These are phyloP conservation scores for Sturnus vulgaris DNA, from an alignment of 2,113 vertebrate genomes.

Conservation along the genomic window DNA sequence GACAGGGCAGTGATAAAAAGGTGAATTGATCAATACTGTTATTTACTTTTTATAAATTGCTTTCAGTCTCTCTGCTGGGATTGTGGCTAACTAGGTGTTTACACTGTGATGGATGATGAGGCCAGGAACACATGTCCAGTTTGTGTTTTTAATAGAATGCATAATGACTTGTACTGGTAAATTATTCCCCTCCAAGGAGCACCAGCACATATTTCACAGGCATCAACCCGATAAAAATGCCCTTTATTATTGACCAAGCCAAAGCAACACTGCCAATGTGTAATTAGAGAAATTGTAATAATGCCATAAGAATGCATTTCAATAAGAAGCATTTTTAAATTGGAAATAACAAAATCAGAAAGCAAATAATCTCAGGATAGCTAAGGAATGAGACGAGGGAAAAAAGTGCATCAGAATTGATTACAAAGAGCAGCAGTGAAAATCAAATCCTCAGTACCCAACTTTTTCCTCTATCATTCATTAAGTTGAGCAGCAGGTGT, in stretches of 20 bases:
- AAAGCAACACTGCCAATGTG: background rate
- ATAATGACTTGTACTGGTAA: slow-evolving; percentile 45
- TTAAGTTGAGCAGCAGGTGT: background rate
- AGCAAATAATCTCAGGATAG: background rate
- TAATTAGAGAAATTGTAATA: slow-evolving; percentile 38
- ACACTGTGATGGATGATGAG: slow-evolving; percentile 57
- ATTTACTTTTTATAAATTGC: slow-evolving; percentile 68
- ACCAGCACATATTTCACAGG: background rate
- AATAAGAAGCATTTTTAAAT: background rate
- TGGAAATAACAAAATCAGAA: background rate
- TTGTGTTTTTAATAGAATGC: slow-evolving; percentile 55
- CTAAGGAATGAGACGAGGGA: background rate
- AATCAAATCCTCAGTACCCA: background rate
- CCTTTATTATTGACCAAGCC: background rate
- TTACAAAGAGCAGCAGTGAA: slow-evolving; percentile 4
- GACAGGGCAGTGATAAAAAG: slow-evolving; percentile 57
- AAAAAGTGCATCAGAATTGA: background rate
- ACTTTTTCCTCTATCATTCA: background rate
- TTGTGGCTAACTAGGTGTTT: slow-evolving; percentile 2
- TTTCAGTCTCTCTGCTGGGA: slow-evolving; percentile 49
- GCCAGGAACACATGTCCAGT: slow-evolving; percentile 33
- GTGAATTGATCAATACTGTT: slow-evolving; percentile 55
- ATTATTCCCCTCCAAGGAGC: slow-evolving; percentile 56
- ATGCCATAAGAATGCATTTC: background rate
- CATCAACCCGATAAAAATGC: background rate